phyloP scores from a whole-genome alignment of 2,797 vertebrate genomes.

The Enteromius treurensis region DNA sequence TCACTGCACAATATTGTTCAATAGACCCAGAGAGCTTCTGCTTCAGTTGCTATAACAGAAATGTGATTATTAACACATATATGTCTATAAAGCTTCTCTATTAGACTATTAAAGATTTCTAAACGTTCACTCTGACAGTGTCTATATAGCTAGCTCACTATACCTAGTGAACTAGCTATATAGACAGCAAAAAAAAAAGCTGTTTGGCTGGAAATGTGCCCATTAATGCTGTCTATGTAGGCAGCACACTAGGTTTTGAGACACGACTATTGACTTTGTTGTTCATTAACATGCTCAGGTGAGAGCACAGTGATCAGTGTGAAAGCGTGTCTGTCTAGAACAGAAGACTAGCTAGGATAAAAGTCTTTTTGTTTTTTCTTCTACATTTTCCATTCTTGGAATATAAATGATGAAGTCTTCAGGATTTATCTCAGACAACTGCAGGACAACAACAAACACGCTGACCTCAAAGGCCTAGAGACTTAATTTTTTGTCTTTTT shows the following conservation, averaged over 20 bases:
- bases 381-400: neutral
- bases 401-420: neutral
- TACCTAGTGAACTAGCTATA: neutral
- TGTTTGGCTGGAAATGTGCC: neutral
- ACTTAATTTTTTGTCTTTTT: neutral
- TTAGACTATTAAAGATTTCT: neutral
- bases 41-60: conserved; percentile 2
- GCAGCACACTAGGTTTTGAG: neutral
- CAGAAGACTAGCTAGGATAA: neutral
- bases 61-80: neutral
- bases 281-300: conserved; percentile 33
- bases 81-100: neutral
- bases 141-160: no score
- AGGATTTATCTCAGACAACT: neutral
- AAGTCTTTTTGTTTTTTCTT: neutral
- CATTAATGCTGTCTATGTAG: neutral
- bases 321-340: neutral
- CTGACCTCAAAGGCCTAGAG: neutral
- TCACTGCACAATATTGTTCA: neutral
- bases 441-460: neutral
- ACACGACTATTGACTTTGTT: neutral
- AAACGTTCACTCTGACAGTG: neutral
- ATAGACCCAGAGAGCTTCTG: neutral
- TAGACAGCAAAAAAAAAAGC: neutral
- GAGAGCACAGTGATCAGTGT: neutral